Evolutionary conservation across 2,888 invertebrate genomes (phyloP).

Genomic region (Pristionchus maxplancki): DNA sequence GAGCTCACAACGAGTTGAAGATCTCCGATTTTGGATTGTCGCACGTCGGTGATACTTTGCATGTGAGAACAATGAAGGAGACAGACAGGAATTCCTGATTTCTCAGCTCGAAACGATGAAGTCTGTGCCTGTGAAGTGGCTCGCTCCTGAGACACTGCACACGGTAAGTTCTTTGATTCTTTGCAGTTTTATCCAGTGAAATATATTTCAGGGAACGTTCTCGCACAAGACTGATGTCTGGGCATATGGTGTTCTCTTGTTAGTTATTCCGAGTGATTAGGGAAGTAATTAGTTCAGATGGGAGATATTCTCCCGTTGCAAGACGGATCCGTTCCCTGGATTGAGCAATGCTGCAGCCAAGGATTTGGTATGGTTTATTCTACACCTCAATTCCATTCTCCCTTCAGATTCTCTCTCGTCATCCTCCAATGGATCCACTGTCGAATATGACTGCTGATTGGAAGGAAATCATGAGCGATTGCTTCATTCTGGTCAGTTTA

Average conservation of each 20-base stretch:
- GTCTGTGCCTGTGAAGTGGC: background rate
- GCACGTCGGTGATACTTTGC: background rate
- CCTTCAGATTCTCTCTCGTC: background rate
- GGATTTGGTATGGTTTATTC: background rate
- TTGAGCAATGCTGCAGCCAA: background rate
- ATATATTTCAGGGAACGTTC: background rate
- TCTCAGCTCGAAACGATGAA: background rate
- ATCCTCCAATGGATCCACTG: constrained; percentile 20
- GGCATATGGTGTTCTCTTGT: constrained; percentile 38
- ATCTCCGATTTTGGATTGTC: constrained; percentile 43
- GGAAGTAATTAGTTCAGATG: background rate
- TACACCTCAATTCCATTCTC: no score
- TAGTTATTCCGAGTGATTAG: background rate
- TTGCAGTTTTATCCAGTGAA: background rate
- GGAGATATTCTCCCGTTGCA: constrained; percentile 41
- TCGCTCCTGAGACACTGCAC: background rate
- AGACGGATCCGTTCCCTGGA: constrained; percentile 26
- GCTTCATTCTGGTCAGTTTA: background rate
- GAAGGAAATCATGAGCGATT: constrained; percentile 2
- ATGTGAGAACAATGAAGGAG: background rate
- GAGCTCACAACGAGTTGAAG: constrained; percentile 3
- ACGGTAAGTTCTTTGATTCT: background rate
- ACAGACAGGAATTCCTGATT: no score
- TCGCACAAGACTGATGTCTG: constrained; percentile 39
- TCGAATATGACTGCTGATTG: background rate